These are phyloP conservation scores for Karalla daura DNA, from an alignment of 2,797 vertebrate genomes.

Conservation along the genomic window DNA sequence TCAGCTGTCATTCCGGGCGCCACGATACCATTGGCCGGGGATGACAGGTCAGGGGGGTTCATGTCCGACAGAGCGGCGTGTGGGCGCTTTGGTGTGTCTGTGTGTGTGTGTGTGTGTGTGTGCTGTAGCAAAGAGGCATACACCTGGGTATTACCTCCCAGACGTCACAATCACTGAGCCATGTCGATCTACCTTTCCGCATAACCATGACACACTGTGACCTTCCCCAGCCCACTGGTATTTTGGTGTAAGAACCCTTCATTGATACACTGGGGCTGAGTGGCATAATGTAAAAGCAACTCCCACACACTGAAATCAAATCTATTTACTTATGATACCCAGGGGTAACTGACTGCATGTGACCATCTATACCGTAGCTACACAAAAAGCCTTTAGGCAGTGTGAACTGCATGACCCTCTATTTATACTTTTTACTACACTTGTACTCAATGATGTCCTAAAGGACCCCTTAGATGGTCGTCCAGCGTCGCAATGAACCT, in stretches of 20 bases:
- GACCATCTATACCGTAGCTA: constrained; percentile 43
- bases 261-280: constrained; percentile 56
- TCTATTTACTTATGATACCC: constrained; percentile 63
- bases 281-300: constrained; percentile 40
- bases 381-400: constrained; percentile 58
- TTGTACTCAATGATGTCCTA: constrained; percentile 50
- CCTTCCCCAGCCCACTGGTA: constrained; percentile 54
- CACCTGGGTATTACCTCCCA: constrained; percentile 65
- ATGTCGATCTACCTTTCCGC: constrained; percentile 30
- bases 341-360: constrained; percentile 39
- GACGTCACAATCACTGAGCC: constrained; percentile 63
- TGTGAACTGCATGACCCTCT: constrained; percentile 47
- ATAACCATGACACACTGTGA: constrained; percentile 55
- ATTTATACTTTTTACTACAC: constrained; percentile 58
- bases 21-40: constrained; percentile 64
- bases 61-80: constrained; percentile 59
- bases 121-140: constrained; percentile 26
- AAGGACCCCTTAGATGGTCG: constrained; percentile 59
- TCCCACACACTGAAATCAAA: constrained; percentile 43
- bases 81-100: constrained; percentile 32
- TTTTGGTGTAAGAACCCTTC: constrained; percentile 63
- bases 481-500: constrained; percentile 53
- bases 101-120: constrained; percentile 50
- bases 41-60: constrained; percentile 75
- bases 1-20: constrained; percentile 78